These are phyloP conservation scores for Antheraea assamensis DNA, from an alignment of 2,888 invertebrate species.

Conservation along the genomic window DNA sequence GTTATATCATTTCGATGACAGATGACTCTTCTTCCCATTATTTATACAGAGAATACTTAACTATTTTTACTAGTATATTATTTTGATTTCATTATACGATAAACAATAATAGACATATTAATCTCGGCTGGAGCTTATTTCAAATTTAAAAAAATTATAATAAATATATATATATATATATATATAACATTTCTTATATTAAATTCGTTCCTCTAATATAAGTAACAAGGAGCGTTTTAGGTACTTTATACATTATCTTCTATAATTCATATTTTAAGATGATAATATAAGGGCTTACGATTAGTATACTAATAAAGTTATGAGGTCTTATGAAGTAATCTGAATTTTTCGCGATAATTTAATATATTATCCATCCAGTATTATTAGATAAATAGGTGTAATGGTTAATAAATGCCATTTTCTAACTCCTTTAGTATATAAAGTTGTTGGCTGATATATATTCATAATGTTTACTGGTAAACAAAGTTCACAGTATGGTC, in stretches of 20 bases:
- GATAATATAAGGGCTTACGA: constrained; percentile 78
- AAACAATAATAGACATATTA: background rate
- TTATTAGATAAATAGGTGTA: constrained; percentile 78
- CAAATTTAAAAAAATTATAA: constrained; percentile 24
- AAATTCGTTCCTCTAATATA: constrained; percentile 58
- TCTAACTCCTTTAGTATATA: constrained; percentile 69
- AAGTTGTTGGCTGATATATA: constrained; percentile 55
- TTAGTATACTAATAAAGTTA: constrained; percentile 75
- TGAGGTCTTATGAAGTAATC: constrained; percentile 78
- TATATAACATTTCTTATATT: constrained; percentile 46
- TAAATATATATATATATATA: constrained; percentile 50
- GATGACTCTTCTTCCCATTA: constrained; percentile 26
- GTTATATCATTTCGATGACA: background rate
- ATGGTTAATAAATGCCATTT: constrained; percentile 58
- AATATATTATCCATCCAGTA: constrained; percentile 80
- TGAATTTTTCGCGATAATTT: constrained; percentile 76
- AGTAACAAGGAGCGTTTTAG: constrained; percentile 56
- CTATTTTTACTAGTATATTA: background rate
- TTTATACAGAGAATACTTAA: background rate
- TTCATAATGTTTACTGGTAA: background rate
- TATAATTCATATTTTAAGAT: constrained; percentile 42
- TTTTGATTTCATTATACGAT: background rate
- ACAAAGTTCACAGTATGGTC: constrained; percentile 33
- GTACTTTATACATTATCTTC: constrained; percentile 60
- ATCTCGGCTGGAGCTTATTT: constrained; percentile 64